Conservation (phyloP, 2,113 vertebrate genomes). For the Sander vitreus region DNA sequence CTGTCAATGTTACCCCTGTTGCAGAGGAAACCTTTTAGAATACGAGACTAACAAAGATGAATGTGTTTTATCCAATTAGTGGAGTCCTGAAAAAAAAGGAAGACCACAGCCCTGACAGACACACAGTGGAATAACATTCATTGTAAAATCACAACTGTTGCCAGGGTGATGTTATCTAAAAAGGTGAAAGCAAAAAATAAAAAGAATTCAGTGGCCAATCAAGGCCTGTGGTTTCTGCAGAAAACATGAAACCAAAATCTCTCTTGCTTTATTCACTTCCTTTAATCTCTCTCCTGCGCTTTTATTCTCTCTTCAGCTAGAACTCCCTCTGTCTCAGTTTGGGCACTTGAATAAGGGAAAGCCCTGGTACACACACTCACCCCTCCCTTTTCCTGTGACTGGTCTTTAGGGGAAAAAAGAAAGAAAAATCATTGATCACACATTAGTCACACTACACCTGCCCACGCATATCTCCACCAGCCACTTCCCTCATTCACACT, state of each 20-base stretch:
- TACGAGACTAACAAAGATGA: background rate
- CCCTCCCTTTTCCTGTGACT: conserved; percentile 35
- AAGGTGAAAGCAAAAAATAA: conserved; percentile 30
- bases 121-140: conserved; percentile 44
- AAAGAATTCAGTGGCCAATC: conserved; percentile 55
- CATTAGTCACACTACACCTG: conserved; percentile 76
- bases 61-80: conserved; percentile 30
- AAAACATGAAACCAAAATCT: conserved; percentile 64
- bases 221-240: conserved; percentile 60
- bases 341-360: conserved; percentile 68
- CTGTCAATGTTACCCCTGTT: background rate
- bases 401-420: conserved; percentile 28
- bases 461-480: conserved; percentile 60
- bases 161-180: conserved; percentile 69
- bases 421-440: conserved; percentile 68
- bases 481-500: conserved; percentile 53
- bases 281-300: conserved; percentile 65
- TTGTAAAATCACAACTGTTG: conserved; percentile 66
- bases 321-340: conserved; percentile 45
- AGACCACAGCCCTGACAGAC: conserved; percentile 44
- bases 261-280: conserved; percentile 64
- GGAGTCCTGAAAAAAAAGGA: background rate
- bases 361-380: conserved; percentile 33
- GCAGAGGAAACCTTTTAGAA: background rate
- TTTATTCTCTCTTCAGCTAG: conserved; percentile 54